Conservation (phyloP, 2,888 invertebrate species). For the Apeira syringaria region DNA sequence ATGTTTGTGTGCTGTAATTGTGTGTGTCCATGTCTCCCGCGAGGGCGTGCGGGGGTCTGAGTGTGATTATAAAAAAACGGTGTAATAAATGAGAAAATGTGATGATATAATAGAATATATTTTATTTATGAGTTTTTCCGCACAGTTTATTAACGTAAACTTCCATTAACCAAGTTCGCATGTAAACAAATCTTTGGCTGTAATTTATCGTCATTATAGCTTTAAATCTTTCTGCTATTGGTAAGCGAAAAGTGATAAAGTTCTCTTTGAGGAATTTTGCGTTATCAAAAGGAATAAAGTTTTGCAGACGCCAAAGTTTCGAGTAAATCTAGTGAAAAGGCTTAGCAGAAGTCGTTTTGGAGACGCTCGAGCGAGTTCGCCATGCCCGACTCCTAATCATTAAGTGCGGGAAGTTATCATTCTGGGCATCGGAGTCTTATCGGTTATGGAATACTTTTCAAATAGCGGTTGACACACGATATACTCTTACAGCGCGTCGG, state of each 20-base stretch:
- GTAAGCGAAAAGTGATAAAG: conserved; percentile 17
- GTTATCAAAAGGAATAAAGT: conserved; percentile 27
- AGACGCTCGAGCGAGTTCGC: conserved; percentile 13
- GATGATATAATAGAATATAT: too few species aligned
- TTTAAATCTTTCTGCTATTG: conserved; percentile 29
- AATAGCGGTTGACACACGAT: conserved; percentile 4
- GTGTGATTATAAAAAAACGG: too few species aligned
- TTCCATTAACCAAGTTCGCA: too few species aligned
- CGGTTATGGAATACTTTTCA: too few species aligned
- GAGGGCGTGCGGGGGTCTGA: too few species aligned
- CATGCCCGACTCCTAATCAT: conserved; percentile 12
- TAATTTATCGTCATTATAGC: conserved; percentile 15
- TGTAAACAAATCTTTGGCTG: not conserved
- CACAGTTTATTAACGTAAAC: too few species aligned
- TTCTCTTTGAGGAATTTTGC: conserved; percentile 20
- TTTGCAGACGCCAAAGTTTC: conserved; percentile 25
- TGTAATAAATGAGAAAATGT: too few species aligned
- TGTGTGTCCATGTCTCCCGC: too few species aligned
- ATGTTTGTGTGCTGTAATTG: too few species aligned
- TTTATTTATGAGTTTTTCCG: too few species aligned
- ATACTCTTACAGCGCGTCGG: not conserved
- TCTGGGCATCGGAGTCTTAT: conserved; percentile 8
- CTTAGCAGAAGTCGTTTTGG: conserved; percentile 20
- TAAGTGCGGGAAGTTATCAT: conserved; percentile 3
- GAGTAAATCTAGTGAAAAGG: conserved; percentile 27